Percentiles rank a stretch among this genome's conserved stretches.
phyloP scores from a whole-genome alignment of 2,113 vertebrate genomes.

The Ranitomeya imitator region DNA sequence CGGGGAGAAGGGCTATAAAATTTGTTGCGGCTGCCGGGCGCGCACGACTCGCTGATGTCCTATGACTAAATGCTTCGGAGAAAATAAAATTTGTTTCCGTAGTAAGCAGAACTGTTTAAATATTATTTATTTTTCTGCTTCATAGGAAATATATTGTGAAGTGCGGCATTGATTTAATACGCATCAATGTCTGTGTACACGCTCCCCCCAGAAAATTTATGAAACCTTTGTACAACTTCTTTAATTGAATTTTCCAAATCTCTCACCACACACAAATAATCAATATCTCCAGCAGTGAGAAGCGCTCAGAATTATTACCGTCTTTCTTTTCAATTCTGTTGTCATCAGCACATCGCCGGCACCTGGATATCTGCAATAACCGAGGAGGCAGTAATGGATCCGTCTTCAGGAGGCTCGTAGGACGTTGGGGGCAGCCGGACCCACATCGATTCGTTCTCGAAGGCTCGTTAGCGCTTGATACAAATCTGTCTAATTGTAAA shows the following conservation, averaged over 20 bases:
- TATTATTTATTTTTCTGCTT: constrained; percentile 99
- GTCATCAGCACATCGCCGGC: constrained; percentile 96
- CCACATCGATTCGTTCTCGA: not conserved
- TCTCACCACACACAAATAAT: constrained; percentile 99
- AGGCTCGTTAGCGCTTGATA: not conserved
- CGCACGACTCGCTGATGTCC: constrained; percentile 81
- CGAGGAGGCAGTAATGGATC: constrained; percentile 84
- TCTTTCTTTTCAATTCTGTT: constrained; percentile 98
- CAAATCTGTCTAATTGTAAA: not conserved
- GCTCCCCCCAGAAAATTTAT: constrained; percentile 92
- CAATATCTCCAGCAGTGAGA: constrained; percentile 97
- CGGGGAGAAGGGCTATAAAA: constrained; percentile 93
- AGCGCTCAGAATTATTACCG: constrained; percentile 98
- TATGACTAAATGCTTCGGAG: constrained; percentile 88
- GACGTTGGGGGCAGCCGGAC: not conserved
- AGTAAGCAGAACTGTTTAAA: constrained; percentile 99
- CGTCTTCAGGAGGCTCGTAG: constrained; percentile 72
- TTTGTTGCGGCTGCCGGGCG: constrained; percentile 84
- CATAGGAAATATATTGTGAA: constrained; percentile 99
- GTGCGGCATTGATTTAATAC: constrained; percentile 99
- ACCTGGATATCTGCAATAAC: constrained; percentile 88
- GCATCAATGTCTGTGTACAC: constrained; percentile 92
- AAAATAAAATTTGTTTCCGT: constrained; percentile 99
- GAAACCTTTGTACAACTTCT: constrained; percentile 99
- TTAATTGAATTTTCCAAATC: constrained; percentile 99